Evolutionary conservation across 2,797 vertebrate genomes (phyloP), one percentile per base, ranked within the genome.

Genomic region (Malurus leucopterus): DNA sequence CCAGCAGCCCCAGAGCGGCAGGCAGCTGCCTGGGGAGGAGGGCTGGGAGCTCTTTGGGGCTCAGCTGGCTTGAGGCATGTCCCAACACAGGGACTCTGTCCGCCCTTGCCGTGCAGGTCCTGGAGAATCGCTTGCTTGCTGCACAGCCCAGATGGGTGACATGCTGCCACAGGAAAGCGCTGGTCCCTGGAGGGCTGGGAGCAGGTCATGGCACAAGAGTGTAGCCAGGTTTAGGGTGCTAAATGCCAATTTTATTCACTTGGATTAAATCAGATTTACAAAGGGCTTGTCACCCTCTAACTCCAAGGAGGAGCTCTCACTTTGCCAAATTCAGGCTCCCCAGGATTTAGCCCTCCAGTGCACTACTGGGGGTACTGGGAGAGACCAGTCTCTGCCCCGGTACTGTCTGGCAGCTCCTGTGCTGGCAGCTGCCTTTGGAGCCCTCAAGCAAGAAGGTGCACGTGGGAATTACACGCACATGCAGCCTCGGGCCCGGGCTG

Each of bases 71-170:
- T 53, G 24, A 73, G 63, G 69, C 8, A 11, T 50, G 67, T 58
- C 15, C 54, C 4, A 3, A 5, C 17, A 26, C 1, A 2, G 30
- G 18, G 57, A 21, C 30, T 75, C 50, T 5, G 2, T 65, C 51
- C 0, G 0, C 46, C 46, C 62, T 29, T 5, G 5, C 46, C 8
- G 1, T n/a, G 14, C 3, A 1, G 4, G 2, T 55, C 58, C 73
- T 7, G 3, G n/a, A 49, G 41, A 41, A 77, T 23, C 2, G 0
- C 17, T 75, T 40, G 36, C 38, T 54, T 3, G 1, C 61, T 51
- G 41, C 53, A 44, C 1, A 6, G 72, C 53, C 5, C 1, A 89
- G 34, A 12, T 0, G 0, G 47, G 36, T 30, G n/a, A 55, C 0
- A 0, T 1, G 3, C 27, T 59, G 72, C 40, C 1, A 0, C 53